phyloP scores from a whole-genome alignment of 2,113 vertebrate genomes.

The Hemichromis elongatus region DNA sequence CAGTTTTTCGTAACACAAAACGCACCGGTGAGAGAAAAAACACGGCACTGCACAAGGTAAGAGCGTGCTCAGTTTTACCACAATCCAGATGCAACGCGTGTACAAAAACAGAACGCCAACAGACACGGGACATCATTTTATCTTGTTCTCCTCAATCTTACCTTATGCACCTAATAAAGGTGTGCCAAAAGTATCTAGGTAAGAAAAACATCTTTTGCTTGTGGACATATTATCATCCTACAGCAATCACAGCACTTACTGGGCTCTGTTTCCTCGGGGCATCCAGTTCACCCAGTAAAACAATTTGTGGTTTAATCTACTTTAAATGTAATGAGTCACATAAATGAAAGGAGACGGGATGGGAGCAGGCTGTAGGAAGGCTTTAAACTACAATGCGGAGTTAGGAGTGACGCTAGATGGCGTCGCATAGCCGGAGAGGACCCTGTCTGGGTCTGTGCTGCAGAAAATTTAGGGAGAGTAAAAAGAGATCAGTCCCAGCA shows the following conservation, averaged over 20 bases:
- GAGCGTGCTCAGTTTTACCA: not conserved
- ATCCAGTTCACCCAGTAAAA: not conserved
- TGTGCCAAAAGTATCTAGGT: not conserved
- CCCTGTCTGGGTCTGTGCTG: not conserved
- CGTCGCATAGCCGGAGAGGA: constrained; percentile 81
- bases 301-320: not conserved
- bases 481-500: constrained; percentile 45
- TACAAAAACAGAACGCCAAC: not conserved
- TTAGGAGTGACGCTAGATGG: constrained; percentile 83
- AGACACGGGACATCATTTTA: not conserved
- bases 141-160: not conserved
- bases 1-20: constrained; percentile 12
- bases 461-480: constrained; percentile 30
- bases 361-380: not conserved
- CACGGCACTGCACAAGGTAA: not conserved
- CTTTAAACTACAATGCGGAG: not conserved
- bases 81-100: not conserved
- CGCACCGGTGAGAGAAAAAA: not conserved
- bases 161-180: not conserved
- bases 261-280: not conserved
- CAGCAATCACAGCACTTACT: not conserved
- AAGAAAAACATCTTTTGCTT: not conserved
- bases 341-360: not conserved
- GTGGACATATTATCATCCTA: not conserved
- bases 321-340: not conserved